A percentile compares a stretch with the other conserved stretches of the same genome.
phyloP scores from a whole-genome alignment of 1,140 invertebrate genomes.

The Diachasmimorpha longicaudata region DNA sequence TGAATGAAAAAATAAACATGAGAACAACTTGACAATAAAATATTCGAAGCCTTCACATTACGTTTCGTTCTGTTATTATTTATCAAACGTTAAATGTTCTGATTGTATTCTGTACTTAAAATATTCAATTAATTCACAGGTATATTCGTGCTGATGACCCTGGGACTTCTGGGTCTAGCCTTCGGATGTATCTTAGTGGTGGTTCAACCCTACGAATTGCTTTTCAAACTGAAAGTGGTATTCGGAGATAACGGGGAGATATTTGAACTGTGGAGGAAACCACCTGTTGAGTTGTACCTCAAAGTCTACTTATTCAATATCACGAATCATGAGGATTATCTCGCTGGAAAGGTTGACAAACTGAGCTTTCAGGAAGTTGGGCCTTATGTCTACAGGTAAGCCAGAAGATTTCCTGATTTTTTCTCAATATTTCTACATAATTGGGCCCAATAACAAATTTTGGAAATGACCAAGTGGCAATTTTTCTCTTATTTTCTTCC shows the following conservation, averaged over 20 bases:
- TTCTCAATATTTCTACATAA: no score
- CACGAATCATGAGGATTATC: conserved; percentile 82
- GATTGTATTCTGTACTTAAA: no score
- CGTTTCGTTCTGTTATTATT: no score
- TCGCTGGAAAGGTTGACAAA: conserved; percentile 73
- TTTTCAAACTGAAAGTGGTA: conserved; percentile 77
- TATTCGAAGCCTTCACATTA: no score
- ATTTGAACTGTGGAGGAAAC: conserved; percentile 84
- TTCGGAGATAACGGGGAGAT: conserved; percentile 77
- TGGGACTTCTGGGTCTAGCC: conserved; percentile 70
- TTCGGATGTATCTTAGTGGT: conserved; percentile 68
- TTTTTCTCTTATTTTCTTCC: no score
- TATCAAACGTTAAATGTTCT: no score
- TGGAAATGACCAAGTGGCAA: no score
- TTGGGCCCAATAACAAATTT: no score
- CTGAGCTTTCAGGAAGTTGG: conserved; percentile 81
- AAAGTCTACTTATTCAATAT: conserved; percentile 89
- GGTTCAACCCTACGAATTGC: conserved; percentile 73
- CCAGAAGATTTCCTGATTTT: no score
- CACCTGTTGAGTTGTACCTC: conserved; percentile 82
- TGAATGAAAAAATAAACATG: no score
- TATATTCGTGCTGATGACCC: conserved; percentile 69
- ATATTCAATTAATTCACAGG: conserved; percentile 66
- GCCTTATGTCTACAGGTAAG: conserved; percentile 90
- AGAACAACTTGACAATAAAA: no score